Evolutionary conservation across 2,113 vertebrate species (phyloP).

Genomic region (Sorex fumeus): DNA sequence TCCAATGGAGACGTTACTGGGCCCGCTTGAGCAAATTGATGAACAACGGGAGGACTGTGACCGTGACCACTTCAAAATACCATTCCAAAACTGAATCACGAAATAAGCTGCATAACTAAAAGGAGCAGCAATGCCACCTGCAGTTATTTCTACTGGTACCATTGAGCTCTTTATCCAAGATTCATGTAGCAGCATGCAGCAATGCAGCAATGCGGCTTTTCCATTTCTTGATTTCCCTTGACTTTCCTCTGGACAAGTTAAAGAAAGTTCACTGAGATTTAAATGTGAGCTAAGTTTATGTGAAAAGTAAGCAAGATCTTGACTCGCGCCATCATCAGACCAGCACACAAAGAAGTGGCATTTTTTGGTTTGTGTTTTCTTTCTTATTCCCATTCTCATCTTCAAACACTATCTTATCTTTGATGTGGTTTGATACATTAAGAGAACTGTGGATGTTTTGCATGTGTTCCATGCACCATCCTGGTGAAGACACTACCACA

Average conservation of each 20-base stretch:
- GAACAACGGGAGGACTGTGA: too few species aligned
- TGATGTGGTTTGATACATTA: neutral
- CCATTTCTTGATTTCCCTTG: conserved; percentile 27
- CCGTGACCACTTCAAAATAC: too few species aligned
- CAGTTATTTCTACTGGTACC: neutral
- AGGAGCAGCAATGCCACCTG: neutral
- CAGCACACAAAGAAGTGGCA: neutral
- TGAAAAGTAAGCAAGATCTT: conserved; percentile 41
- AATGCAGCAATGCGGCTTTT: conserved; percentile 1
- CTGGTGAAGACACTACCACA: neutral
- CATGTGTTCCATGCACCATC: neutral
- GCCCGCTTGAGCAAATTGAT: too few species aligned
- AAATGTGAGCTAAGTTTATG: conserved; percentile 33
- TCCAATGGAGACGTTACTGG: too few species aligned
- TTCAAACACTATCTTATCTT: neutral
- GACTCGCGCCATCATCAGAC: conserved; percentile 18
- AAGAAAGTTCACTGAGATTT: neutral
- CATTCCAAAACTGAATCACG: neutral
- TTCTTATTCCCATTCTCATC: conserved; percentile 3
- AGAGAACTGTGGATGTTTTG: neutral
- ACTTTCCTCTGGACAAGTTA: conserved; percentile 44
- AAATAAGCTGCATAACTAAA: neutral
- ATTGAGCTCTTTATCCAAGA: conserved; percentile 18
- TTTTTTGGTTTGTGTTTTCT: neutral
- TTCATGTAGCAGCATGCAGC: neutral